These are phyloP conservation scores for Meriones psammophilus DNA, from an alignment of 2,797 vertebrate species.

Conservation along the genomic window DNA sequence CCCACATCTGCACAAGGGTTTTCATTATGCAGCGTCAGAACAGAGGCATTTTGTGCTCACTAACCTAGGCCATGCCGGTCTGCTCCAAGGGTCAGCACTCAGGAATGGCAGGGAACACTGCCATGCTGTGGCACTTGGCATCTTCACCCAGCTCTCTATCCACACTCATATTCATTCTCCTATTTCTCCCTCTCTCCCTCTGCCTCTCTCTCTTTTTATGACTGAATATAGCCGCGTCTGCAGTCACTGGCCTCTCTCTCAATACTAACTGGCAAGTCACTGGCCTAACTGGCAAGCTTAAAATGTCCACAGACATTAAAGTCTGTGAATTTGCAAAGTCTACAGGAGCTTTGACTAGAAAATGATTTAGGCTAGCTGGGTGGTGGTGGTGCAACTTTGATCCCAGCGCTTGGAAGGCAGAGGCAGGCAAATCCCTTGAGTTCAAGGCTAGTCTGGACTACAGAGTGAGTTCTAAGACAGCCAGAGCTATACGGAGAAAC, in stretches of 20 bases:
- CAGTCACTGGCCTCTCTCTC: not conserved
- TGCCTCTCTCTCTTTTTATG: not conserved
- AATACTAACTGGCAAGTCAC: too few relatives aligned
- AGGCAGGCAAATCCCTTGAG: not conserved
- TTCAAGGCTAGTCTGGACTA: not conserved
- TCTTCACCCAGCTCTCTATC: not conserved
- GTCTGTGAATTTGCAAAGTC: constrained; percentile 20
- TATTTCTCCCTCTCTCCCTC: not conserved
- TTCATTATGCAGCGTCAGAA: constrained; percentile 62
- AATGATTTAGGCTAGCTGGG: not conserved
- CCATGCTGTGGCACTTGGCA: not conserved
- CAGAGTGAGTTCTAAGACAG: not conserved
- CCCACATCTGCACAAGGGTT: constrained; percentile 50
- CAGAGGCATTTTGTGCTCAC: constrained; percentile 62
- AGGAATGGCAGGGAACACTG: not conserved
- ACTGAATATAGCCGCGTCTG: not conserved
- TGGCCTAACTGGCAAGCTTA: not conserved
- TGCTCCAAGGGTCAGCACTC: not conserved
- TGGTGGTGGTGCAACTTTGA: not conserved
- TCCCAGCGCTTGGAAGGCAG: not conserved
- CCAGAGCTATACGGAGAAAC: not conserved
- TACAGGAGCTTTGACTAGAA: constrained; percentile 19
- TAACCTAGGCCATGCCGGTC: not conserved
- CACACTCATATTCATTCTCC: not conserved
- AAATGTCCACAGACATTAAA: not conserved